Evolutionary conservation across 2,888 invertebrate species (phyloP).

Genomic region (Drosophila yooni): DNA sequence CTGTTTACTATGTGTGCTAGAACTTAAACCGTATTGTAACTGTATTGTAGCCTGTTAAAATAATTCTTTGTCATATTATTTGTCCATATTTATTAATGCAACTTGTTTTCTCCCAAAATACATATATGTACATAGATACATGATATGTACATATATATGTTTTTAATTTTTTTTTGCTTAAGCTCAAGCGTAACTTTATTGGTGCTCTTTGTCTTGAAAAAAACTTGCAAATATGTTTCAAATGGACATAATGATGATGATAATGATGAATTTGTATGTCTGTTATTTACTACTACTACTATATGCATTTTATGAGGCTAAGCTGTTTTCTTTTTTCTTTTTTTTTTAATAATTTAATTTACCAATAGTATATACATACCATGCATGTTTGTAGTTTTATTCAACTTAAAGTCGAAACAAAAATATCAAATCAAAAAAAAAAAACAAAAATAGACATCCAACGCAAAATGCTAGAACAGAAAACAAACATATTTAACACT

Average conservation of each 20-base stretch:
- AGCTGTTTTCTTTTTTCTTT: conserved; percentile 36
- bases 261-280: conserved; percentile 11
- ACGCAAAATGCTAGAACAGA: conserved; percentile 23
- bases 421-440: conserved; percentile 12
- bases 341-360: conserved; percentile 20
- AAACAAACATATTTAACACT: conserved; percentile 74
- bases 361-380: conserved; percentile 37
- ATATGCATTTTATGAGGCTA: conserved; percentile 63
- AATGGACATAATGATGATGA: conserved; percentile 5
- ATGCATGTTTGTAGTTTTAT: conserved; percentile 39
- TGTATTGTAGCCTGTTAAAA: conserved; percentile 47
- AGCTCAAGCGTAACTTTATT: conserved; percentile 72
- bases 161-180: conserved; percentile 43
- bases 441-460: conserved; percentile 12
- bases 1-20: conserved; percentile 14
- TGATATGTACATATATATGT: conserved; percentile 11
- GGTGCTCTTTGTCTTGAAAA: conserved; percentile 60
- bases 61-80: conserved; percentile 15
- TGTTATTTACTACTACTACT: conserved; percentile 43
- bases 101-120: conserved; percentile 42
- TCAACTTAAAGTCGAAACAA: conserved; percentile 32
- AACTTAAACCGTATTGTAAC: conserved; percentile 37
- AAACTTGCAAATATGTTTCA: conserved; percentile 40
- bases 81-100: conserved; percentile 45
- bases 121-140: neutral